Conservation (phyloP, 2,113 vertebrate genomes). For the Oryzias woworae region DNA sequence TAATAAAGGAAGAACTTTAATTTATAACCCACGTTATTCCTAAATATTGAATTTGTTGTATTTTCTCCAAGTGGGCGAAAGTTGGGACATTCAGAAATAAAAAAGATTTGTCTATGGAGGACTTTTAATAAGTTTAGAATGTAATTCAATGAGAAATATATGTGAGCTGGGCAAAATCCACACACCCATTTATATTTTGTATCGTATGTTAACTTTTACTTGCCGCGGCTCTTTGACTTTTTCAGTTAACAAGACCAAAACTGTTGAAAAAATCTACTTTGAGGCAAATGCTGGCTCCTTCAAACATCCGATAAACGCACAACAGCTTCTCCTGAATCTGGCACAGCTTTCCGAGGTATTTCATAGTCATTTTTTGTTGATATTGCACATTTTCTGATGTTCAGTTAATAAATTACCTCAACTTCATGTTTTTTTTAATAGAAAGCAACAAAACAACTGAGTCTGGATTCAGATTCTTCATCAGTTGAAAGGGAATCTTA, state of each 20-base stretch:
- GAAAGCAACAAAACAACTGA: slow-evolving; percentile 10
- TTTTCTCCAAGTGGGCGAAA: no score
- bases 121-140: no score
- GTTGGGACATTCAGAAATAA: no score
- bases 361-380: slow-evolving; percentile 10
- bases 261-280: slow-evolving; percentile 76
- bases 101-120: no score
- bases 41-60: no score
- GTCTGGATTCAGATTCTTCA: slow-evolving; percentile 26
- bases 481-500: slow-evolving; percentile 5
- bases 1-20: no score
- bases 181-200: no score
- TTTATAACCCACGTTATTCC: no score
- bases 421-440: slow-evolving; percentile 33
- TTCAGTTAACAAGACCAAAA: slow-evolving; percentile 57
- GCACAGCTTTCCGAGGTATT: slow-evolving; percentile 64
- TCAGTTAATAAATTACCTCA: slow-evolving; percentile 3
- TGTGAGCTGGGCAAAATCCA: no score
- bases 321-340: slow-evolving; percentile 51
- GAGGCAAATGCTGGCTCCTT: slow-evolving; percentile 45
- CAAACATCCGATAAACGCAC: slow-evolving; percentile 7
- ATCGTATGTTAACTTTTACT: no score
- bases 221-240: not conserved
- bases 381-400: slow-evolving; percentile 19
- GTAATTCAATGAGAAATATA: no score